Evolutionary conservation across 2,888 invertebrate species (phyloP).

Genomic region (Phytoseiulus persimilis): DNA sequence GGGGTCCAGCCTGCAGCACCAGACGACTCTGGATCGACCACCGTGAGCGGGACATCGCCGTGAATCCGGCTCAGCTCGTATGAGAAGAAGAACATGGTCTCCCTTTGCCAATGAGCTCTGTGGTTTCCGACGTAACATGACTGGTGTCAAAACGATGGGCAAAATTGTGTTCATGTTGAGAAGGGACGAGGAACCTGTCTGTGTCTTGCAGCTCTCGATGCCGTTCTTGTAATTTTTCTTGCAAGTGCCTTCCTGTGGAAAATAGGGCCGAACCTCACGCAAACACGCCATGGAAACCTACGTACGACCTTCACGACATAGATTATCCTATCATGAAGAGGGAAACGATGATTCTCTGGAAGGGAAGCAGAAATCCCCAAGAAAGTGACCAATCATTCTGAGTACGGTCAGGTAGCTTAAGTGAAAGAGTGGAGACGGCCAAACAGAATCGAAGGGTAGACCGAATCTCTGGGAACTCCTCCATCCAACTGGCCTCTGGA

Average conservation of each 20-base stretch:
- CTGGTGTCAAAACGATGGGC: too few relatives aligned
- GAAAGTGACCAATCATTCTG: not conserved
- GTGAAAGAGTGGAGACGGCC: too few relatives aligned
- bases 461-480: not conserved
- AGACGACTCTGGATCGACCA: too few relatives aligned
- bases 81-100: too few relatives aligned
- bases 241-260: not conserved
- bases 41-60: too few relatives aligned
- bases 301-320: not conserved
- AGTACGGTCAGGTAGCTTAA: too few relatives aligned
- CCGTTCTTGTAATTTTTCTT: not conserved
- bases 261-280: not conserved
- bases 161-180: too few relatives aligned
- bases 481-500: not conserved
- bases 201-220: not conserved
- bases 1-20: too few relatives aligned
- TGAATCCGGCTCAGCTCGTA: too few relatives aligned
- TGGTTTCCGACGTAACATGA: too few relatives aligned
- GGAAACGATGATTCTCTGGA: not conserved
- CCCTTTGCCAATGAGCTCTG: too few relatives aligned
- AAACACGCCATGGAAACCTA: not conserved
- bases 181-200: not conserved
- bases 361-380: not conserved
- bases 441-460: too few relatives aligned
- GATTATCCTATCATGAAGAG: not conserved